Percentiles rank a stretch among this genome's conserved stretches.
Conservation (phyloP, 2,113 vertebrate genomes). For the Phylloscopus whistleri region DNA sequence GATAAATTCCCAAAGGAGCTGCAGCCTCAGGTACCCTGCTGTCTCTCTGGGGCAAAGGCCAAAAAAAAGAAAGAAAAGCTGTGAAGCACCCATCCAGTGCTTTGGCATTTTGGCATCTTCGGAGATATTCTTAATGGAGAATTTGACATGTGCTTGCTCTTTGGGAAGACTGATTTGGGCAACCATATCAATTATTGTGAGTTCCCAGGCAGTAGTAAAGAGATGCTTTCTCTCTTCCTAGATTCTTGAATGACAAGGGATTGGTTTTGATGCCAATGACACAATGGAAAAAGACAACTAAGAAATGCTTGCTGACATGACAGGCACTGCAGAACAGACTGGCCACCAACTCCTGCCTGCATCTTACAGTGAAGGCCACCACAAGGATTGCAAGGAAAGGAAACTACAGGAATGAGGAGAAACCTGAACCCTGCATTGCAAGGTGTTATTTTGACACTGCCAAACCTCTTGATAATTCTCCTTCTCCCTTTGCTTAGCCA, state of each 20-base stretch:
- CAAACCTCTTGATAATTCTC: background rate
- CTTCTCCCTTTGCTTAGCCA: background rate
- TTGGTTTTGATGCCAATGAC: background rate
- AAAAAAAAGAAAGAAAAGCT: background rate
- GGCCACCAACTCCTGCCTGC: background rate
- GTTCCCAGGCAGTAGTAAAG: background rate
- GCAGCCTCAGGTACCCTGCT: background rate
- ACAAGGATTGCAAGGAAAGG: background rate
- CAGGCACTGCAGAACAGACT: background rate
- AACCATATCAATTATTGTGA: background rate
- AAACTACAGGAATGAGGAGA: background rate
- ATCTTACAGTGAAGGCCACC: background rate
- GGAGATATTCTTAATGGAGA: background rate
- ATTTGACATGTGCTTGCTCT: background rate
- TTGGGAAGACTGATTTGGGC: background rate
- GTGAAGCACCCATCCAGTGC: background rate
- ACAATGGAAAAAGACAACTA: background rate
- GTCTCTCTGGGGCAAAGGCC: background rate
- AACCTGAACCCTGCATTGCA: background rate
- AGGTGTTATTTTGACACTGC: background rate
- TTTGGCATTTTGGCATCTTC: background rate
- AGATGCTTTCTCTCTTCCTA: background rate
- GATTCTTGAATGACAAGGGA: background rate
- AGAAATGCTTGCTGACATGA: background rate
- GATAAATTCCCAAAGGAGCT: background rate